A percentile compares a stretch with the other conserved stretches of the same genome.
phyloP scores from a whole-genome alignment of 2,888 invertebrate species.

The Lobophora halterata region DNA sequence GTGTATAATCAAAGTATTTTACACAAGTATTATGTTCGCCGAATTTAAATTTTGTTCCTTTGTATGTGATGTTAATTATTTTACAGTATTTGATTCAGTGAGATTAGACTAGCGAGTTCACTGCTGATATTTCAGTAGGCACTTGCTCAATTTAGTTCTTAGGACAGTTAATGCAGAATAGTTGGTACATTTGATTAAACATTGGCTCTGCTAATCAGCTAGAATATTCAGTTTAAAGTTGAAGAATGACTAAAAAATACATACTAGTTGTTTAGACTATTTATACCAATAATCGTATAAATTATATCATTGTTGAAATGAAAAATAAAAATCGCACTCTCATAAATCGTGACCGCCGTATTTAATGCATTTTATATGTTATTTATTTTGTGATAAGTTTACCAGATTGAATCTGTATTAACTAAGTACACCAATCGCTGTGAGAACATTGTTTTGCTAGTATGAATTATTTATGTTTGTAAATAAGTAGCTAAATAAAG shows the following conservation, averaged over 20 bases:
- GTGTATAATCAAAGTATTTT: too few relatives aligned
- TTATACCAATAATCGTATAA: too few relatives aligned
- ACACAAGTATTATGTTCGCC: conserved; percentile 8
- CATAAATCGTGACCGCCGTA: conserved; percentile 1
- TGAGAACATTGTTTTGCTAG: conserved; percentile 24
- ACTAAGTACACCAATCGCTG: conserved; percentile 36
- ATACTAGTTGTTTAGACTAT: too few relatives aligned
- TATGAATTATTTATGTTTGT: conserved; percentile 25
- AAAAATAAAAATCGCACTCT: neutral
- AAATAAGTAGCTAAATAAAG: conserved; percentile 30
- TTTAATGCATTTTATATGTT: conserved; percentile 13
- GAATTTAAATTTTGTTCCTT: conserved; percentile 9
- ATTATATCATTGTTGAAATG: too few relatives aligned
- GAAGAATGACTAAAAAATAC: too few relatives aligned
- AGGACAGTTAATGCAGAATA: neutral
- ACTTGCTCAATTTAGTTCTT: neutral
- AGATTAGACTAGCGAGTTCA: conserved; percentile 14
- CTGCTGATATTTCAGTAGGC: conserved; percentile 14
- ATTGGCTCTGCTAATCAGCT: too few relatives aligned
- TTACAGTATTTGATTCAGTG: conserved; percentile 19
- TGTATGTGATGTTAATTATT: conserved; percentile 20
- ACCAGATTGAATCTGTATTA: conserved; percentile 54
- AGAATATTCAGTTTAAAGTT: too few relatives aligned
- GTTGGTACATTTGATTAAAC: too few relatives aligned
- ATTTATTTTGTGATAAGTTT: conserved; percentile 5